These are phyloP conservation scores for Leucopternis melanops DNA, from an alignment of 2,113 vertebrate genomes.

Conservation along the genomic window DNA sequence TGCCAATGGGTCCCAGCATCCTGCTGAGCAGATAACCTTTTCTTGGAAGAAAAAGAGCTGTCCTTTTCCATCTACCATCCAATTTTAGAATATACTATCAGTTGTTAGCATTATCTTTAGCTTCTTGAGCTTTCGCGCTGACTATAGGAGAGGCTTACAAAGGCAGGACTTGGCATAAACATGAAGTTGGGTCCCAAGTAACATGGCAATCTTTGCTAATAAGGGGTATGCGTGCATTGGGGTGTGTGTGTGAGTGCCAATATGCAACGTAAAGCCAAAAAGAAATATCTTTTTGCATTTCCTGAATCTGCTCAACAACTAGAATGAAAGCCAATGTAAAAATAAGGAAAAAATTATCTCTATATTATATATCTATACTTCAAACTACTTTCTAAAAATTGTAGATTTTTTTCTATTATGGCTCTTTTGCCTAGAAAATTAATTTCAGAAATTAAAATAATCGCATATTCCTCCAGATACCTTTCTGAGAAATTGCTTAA, in stretches of 20 bases:
- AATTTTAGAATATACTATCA: neutral
- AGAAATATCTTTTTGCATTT: neutral
- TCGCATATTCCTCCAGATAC: neutral
- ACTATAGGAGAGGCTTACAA: neutral
- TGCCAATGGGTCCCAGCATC: neutral
- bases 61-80: neutral
- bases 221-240: neutral
- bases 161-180: neutral
- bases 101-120: neutral
- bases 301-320: neutral
- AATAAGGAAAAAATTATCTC: neutral
- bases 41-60: constrained; percentile 11
- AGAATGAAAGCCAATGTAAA: neutral
- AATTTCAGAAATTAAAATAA: neutral
- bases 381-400: neutral
- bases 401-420: neutral
- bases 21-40: constrained; percentile 30
- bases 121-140: neutral
- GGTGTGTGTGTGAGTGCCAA: neutral
- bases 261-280: neutral
- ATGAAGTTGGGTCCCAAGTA: neutral
- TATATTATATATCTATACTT: neutral
- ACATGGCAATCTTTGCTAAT: neutral
- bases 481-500: neutral
- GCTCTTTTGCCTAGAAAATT: neutral